phyloP scores from a whole-genome alignment of 2,797 vertebrate genomes.

The Gouania willdenowi region DNA sequence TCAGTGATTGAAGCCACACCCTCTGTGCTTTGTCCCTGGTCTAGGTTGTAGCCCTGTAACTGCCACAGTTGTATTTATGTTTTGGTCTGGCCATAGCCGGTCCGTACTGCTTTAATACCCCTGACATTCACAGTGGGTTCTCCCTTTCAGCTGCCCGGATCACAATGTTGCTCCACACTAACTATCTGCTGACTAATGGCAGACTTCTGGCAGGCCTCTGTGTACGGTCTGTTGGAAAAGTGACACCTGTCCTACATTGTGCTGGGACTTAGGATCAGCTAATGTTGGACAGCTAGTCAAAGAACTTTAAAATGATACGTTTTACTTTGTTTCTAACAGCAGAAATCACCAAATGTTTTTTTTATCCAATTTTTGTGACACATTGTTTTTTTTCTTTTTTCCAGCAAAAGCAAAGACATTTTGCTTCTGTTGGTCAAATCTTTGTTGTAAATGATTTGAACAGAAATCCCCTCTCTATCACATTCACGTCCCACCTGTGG shows the following conservation, averaged over 20 bases:
- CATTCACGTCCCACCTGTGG: neutral
- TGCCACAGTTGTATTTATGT: slow-evolving; percentile 62
- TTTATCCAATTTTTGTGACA: too few species aligned
- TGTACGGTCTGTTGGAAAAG: slow-evolving; percentile 13
- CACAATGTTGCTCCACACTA: slow-evolving; percentile 42
- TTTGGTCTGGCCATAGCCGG: slow-evolving; percentile 42
- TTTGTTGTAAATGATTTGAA: slow-evolving; percentile 7
- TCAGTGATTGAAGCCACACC: slow-evolving; percentile 66
- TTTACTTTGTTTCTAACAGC: neutral
- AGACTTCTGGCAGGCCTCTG: slow-evolving; percentile 38
- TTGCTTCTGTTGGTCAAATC: slow-evolving; percentile 10
- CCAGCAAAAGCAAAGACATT: too few species aligned
- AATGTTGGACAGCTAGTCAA: slow-evolving; percentile 1
- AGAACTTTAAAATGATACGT: slow-evolving; percentile 1
- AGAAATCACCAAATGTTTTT: too few species aligned
- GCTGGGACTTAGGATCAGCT: slow-evolving; percentile 14
- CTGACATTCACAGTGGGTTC: slow-evolving; percentile 40
- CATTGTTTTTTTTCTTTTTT: neutral
- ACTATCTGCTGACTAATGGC: slow-evolving; percentile 64
- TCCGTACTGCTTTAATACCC: slow-evolving; percentile 43
- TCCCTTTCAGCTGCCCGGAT: slow-evolving; percentile 48
- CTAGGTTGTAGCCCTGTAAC: slow-evolving; percentile 58
- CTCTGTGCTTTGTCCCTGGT: slow-evolving; percentile 43
- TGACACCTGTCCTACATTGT: slow-evolving; percentile 24
- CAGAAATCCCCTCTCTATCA: neutral